These are phyloP conservation scores for Aelia acuminata DNA, from an alignment of 2,888 invertebrate genomes.

Conservation along the genomic window DNA sequence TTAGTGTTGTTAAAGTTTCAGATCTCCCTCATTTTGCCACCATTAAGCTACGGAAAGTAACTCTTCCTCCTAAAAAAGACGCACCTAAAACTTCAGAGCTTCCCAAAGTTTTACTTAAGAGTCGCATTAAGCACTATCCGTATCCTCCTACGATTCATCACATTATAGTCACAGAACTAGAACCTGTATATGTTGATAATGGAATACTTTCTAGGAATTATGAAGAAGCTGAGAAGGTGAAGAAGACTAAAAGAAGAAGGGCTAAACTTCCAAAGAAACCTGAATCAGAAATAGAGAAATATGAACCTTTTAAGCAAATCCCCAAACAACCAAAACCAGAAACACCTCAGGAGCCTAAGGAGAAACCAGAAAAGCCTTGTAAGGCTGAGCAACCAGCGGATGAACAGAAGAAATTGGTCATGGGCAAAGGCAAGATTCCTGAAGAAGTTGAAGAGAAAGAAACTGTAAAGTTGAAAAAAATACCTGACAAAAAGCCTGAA, in stretches of 20 bases:
- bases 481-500: slow-evolving; percentile 70
- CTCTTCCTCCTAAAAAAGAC: slow-evolving; percentile 66
- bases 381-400: slow-evolving; percentile 70
- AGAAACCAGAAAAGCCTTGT: slow-evolving; percentile 70
- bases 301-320: slow-evolving; percentile 66
- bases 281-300: slow-evolving; percentile 66
- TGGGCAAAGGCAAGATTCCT: slow-evolving; percentile 73
- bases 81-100: slow-evolving; percentile 72
- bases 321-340: slow-evolving; percentile 62
- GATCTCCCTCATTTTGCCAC: slow-evolving; percentile 77
- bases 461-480: slow-evolving; percentile 73
- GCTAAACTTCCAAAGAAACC: slow-evolving; percentile 66
- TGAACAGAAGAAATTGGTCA: slow-evolving; percentile 69
- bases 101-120: slow-evolving; percentile 80
- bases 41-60: slow-evolving; percentile 69
- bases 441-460: slow-evolving; percentile 68
- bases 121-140: slow-evolving; percentile 73
- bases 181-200: slow-evolving; percentile 67
- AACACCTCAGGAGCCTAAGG: slow-evolving; percentile 67
- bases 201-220: slow-evolving; percentile 68
- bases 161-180: slow-evolving; percentile 69
- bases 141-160: slow-evolving; percentile 70
- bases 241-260: slow-evolving; percentile 66
- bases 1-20: slow-evolving; percentile 66
- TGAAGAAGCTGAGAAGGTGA: slow-evolving; percentile 67